Conservation (phyloP, 2,888 invertebrate genomes). For the Rosalia funebris region DNA sequence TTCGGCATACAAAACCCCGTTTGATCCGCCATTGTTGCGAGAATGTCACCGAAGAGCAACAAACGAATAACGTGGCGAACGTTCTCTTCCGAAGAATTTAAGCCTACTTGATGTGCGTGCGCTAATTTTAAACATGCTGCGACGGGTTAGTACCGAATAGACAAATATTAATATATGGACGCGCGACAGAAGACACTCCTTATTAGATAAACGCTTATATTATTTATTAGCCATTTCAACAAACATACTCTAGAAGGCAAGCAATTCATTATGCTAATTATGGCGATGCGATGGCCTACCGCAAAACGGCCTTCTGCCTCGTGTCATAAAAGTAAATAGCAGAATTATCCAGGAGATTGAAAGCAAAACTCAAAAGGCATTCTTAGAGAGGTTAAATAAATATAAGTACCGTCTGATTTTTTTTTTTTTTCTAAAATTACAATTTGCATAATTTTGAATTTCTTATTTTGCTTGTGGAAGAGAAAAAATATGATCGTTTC, state of each 20-base stretch:
- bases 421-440: too few species aligned
- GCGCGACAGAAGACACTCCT: neutral
- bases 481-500: too few species aligned
- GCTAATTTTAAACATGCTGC: neutral
- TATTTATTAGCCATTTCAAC: constrained; percentile 7
- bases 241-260: constrained; percentile 4
- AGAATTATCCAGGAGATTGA: too few species aligned
- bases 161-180: neutral
- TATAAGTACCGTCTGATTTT: too few species aligned
- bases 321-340: neutral
- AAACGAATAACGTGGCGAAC: neutral
- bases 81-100: neutral
- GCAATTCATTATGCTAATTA: constrained; percentile 8
- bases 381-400: too few species aligned
- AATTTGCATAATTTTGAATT: too few species aligned
- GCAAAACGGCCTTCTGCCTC: neutral
- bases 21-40: neutral
- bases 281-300: constrained; percentile 1
- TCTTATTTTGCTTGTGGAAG: too few species aligned
- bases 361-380: too few species aligned
- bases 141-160: neutral
- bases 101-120: neutral
- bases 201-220: neutral
- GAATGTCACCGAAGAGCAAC: neutral
- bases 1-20: too few species aligned